These are phyloP conservation scores for Pelochelys cantorii DNA, from an alignment of 2,797 vertebrate genomes.

Conservation along the genomic window DNA sequence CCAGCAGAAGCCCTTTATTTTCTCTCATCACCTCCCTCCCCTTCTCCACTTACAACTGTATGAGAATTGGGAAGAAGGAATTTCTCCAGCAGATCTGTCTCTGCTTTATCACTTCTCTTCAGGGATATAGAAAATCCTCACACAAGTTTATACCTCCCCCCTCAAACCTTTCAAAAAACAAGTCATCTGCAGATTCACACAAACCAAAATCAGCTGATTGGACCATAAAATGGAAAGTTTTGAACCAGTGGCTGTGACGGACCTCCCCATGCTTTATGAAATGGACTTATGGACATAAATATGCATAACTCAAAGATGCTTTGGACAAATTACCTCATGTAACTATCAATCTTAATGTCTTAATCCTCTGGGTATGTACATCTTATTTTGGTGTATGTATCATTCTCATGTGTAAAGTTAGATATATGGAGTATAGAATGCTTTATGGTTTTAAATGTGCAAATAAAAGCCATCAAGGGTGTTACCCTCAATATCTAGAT, in stretches of 20 bases:
- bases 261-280: too few relatives aligned
- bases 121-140: constrained; percentile 47
- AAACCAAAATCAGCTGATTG: not conserved
- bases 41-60: constrained; percentile 20
- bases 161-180: constrained; percentile 5
- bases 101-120: constrained; percentile 55
- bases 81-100: constrained; percentile 56
- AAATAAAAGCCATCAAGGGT: too few relatives aligned
- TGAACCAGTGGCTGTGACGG: not conserved
- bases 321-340: too few relatives aligned
- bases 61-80: constrained; percentile 30
- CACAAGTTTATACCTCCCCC: constrained; percentile 28
- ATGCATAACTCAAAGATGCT: too few relatives aligned
- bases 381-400: too few relatives aligned
- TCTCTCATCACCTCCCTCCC: constrained; percentile 38
- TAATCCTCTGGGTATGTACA: too few relatives aligned
- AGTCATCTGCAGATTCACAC: not conserved
- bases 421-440: too few relatives aligned
- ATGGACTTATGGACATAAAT: too few relatives aligned
- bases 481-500: too few relatives aligned
- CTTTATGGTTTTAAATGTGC: too few relatives aligned
- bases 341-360: too few relatives aligned
- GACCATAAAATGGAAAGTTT: constrained; percentile 10
- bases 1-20: constrained; percentile 46
- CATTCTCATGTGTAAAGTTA: too few relatives aligned